Evolutionary conservation across 2,797 vertebrate species (phyloP), one percentile per base, ranked within the genome.

Genomic region (Acrossocheilus wenchowensis): DNA sequence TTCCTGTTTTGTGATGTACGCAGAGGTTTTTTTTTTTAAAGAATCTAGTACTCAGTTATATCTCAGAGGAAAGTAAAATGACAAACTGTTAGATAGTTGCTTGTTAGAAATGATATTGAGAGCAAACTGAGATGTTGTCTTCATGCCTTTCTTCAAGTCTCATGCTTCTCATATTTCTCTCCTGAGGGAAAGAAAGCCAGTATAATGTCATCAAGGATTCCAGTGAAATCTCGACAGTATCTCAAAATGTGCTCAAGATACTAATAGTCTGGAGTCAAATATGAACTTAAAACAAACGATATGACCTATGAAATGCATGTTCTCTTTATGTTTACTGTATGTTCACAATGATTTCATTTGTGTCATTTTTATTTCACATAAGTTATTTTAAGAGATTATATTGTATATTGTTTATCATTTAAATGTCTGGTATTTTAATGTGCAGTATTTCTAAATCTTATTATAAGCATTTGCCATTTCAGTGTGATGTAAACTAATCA

Each of bases 121-220:
- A 75, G 72, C 73, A 75, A 36, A 52, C 26, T 10, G 69, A 62
- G 39, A 75, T 30, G 39, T 48, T 62, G 60, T 45, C 7, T 62
- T 23, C 26, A 26, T 26, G 26, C 26, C 26, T 26, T 26, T 26
- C 26, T 26, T 26, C 26, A 23, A 79, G 34, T 41, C 6, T 41
- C 66, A 26, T 82, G 26, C 71, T 66, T 75, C 30, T 73, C 4
- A 83, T 19, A 74, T 75, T 30, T 36, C 45, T 30, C 50, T 54
- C 52, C 75, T 78, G 34, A 57, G 75, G 21, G 36, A 41, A 78
- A 57, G n/a, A 17, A 17, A 10, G 2, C 3, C 6, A 73, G 75
- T 60, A 3, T 75, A 64, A 69, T 69, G 48, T 83, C 69, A 21
- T 36, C 17, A 48, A 45, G 19, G 34, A 43, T 34, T 74, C 9